These are phyloP conservation scores for Netelia fuscicornis DNA, from an alignment of 2,888 invertebrate species.

Conservation along the genomic window DNA sequence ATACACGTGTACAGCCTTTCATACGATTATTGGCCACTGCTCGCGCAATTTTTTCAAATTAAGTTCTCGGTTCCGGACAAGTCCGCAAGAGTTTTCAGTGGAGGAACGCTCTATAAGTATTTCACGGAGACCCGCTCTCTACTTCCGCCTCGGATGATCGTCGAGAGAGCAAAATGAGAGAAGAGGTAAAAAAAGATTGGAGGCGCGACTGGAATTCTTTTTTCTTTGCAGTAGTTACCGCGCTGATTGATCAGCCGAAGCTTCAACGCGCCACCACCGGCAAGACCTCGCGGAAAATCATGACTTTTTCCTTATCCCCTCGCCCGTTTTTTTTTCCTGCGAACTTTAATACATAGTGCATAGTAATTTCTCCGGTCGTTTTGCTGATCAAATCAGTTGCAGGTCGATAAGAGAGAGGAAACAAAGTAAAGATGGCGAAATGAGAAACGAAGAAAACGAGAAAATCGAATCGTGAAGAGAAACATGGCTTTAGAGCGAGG, in stretches of 20 bases:
- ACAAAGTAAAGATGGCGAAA: slow-evolving; percentile 44
- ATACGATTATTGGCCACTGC: slow-evolving; percentile 37
- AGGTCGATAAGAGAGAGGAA: slow-evolving; percentile 41
- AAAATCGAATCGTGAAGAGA: slow-evolving; percentile 42
- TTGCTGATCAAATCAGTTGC: slow-evolving; percentile 51
- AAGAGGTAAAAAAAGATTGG: slow-evolving; percentile 8
- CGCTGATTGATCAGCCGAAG: slow-evolving; percentile 67
- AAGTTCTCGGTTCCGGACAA: slow-evolving; percentile 20
- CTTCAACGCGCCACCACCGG: slow-evolving; percentile 23
- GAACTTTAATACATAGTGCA: slow-evolving; percentile 43
- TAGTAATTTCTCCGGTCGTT: slow-evolving; percentile 49
- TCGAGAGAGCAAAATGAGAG: slow-evolving; percentile 9
- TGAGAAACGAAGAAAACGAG: slow-evolving; percentile 18
- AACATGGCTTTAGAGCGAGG: slow-evolving; percentile 36
- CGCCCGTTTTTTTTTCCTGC: neutral
- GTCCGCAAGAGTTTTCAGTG: slow-evolving; percentile 42
- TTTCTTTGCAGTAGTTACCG: slow-evolving; percentile 64
- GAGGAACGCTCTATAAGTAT: slow-evolving; percentile 7
- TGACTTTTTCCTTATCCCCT: slow-evolving; percentile 6
- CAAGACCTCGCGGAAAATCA: slow-evolving; percentile 51
- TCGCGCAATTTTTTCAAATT: slow-evolving; percentile 46
- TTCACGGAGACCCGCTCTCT: slow-evolving; percentile 7
- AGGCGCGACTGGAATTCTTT: slow-evolving; percentile 27
- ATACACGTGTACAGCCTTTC: neutral
- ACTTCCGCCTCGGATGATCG: slow-evolving; percentile 42